phyloP scores from a whole-genome alignment of 2,888 invertebrate genomes.

The Stenichneumon culpator region DNA sequence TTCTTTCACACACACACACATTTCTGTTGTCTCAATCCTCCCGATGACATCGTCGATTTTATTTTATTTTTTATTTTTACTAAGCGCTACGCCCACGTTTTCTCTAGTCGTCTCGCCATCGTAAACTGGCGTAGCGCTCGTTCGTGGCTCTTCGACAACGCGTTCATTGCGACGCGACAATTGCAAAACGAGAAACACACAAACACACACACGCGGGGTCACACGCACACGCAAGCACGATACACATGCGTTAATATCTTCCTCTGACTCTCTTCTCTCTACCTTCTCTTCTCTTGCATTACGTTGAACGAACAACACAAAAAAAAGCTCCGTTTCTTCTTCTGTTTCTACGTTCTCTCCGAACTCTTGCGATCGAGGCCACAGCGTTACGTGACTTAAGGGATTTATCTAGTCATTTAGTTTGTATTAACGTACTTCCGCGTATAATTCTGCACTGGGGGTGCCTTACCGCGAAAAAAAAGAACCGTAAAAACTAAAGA shows the following conservation, averaged over 20 bases:
- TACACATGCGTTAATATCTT: constrained; percentile 32
- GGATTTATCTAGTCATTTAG: constrained; percentile 73
- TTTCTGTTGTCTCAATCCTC: constrained; percentile 12
- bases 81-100: constrained; percentile 49
- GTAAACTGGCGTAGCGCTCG: constrained; percentile 37
- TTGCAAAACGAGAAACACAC: constrained; percentile 4
- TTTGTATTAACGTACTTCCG: constrained; percentile 74
- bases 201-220: not conserved
- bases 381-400: constrained; percentile 72
- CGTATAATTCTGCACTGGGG: constrained; percentile 79
- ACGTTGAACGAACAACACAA: constrained; percentile 26
- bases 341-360: constrained; percentile 45
- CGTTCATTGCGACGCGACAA: not conserved
- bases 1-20: constrained; percentile 14
- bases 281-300: constrained; percentile 54
- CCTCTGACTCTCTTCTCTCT: constrained; percentile 42
- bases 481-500: constrained; percentile 47
- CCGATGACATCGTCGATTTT: constrained; percentile 12
- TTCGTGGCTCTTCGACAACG: not conserved
- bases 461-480: constrained; percentile 77
- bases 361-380: constrained; percentile 68
- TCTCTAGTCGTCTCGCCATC: constrained; percentile 48
- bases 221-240: constrained; percentile 17
- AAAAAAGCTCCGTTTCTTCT: constrained; percentile 25
- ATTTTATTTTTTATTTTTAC: constrained; percentile 4